Base-by-base conservation (phyloP, 2,113 vertebrate species). In the Corydoras maculifer region DNA sequence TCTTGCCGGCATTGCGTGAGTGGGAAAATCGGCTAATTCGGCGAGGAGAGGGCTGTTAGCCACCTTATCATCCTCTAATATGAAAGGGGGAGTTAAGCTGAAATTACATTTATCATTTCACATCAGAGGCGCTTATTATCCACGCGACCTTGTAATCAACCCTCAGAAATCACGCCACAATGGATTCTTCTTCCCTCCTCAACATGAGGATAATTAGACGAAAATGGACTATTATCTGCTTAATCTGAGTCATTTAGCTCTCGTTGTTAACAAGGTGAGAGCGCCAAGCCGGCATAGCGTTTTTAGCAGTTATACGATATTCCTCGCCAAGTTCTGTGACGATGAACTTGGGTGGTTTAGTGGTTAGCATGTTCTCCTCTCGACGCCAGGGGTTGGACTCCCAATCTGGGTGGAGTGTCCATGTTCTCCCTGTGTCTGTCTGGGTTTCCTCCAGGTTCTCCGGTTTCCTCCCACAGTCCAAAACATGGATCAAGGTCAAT, bases 41-140 rank as follows among this genome's bases (percentile, higher is more conserved):
- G 48, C 12, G 58, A 71, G 35, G 74, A 49, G 66, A 43, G 62
- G n/a, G 61, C 48, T 13, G 53, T 64, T 54, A 54, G 32, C 65
- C 15, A 63, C 43, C 60, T 51, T 64, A 68, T 64, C 58, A 75
- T 63, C 15, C 29, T n/a, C 60, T 65, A 60, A 73, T 60, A 58
- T 50, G 50, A 57, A 61, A 25, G 29, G 61, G 51, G 43, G 62
- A 69, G 67, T 64, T 58, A 57, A 50, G 67, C 66, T 69, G 54
- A 69, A 77, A 77, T 73, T 65, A 73, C 55, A 69, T 68, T 61
- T 55, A 72, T 72, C 65, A 64, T 57, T 59, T 29, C n/a, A 67
- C 68, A 43, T 72, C 54, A 29, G 54, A 77, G 31, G 29, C 65
- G 12, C 32, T 72, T 51, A 61, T 59, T 55, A 54, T 65, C 49